Evolutionary conservation across 2,888 invertebrate genomes (phyloP), one percentile per base, ranked within the genome.

Genomic region (Hesperia comma): DNA sequence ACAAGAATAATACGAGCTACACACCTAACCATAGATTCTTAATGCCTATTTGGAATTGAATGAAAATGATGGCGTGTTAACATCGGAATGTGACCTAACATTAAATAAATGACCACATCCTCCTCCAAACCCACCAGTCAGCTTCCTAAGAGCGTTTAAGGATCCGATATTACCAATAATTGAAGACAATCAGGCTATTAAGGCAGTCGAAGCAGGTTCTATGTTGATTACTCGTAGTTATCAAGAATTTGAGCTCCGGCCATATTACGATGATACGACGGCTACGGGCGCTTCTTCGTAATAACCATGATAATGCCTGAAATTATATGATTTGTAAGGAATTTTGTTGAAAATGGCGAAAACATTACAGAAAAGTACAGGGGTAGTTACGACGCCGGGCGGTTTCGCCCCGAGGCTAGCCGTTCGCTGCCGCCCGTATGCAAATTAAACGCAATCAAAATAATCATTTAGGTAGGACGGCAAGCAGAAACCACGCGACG

Each of bases 361-460:
- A 92, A 92, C 88, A 92, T 92, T 92, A 91, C 88, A 90, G 89
- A 90, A 92, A 92, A 92, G 88, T 90, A 91, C 89, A 86, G 90
- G 92, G 90, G 88, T 88, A 82, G 88, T 85, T 84, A 86, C 84
- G 84, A 83, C 83, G 87, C 77, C 75, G 82, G 79, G 79, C 85
- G 85, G 80, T 81, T 77, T 73, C 71, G 83, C 86, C 88, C 79
- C 54, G 33, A 15, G 66, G 66, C 66, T 33, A 46, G n/a, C 41
- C 43, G 33, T 80, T 75, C 88, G 89, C 87, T 77, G 76, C 75
- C 77, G 78, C 78, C 81, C 80, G 84, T 92, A 92, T 92, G 92
- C 92, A 92, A 92, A 92, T 92, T 92, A 91, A 92, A 89, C 83
- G 88, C 88, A 92, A 92, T 92, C 92, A 92, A 92, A 92, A 92